Evolutionary conservation across 2,113 vertebrate genomes (phyloP), one percentile per base, ranked within the genome.

Genomic region (Nothobranchius furzeri): DNA sequence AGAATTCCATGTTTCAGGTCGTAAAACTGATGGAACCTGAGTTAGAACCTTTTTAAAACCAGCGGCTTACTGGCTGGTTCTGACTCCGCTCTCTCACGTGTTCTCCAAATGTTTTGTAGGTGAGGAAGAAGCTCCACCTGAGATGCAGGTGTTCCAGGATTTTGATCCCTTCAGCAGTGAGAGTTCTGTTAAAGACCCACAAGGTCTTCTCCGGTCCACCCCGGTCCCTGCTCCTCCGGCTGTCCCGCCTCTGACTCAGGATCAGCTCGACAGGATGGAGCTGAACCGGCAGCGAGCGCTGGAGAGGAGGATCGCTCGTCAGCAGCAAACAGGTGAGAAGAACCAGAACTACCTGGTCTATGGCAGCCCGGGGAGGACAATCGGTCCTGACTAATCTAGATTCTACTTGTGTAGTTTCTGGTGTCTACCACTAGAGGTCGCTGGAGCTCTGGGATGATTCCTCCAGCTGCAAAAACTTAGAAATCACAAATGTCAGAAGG

Each of bases 221-320:
- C 57, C 90, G 0, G 78, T 73, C 20, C 67, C 82, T 0, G 11
- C 68, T 6, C 6, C 57, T 8, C 49, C 43, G 0, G 62, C 79
- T 0, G 1, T 78, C 7, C 56, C 88, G 13, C 75, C 83, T 24
- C 90, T 99, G 12, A 96, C 94, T 0, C 95, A 95, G 74, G 95
- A 98, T 82, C 94, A 98, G 54, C 93, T 83, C 0, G 55, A 70
- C 60, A 93, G 94, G 56, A 97, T 99, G 24, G 89, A 90, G 85
- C 93, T 83, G 75, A 99, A 98, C 91, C 92, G 93, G 70, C 94
- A 86, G 83, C 87, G 91, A 9, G 96, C 96, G 1, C 88, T 98
- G 88, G 94, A 96, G 82, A 95, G 90, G 17, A 87, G 95, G 60
- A 92, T 94, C 35, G 92, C 94, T 0, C 94, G 94, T 67, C 80